phyloP scores from a whole-genome alignment of 2,888 invertebrate species.

The Eurytoma adleriae region DNA sequence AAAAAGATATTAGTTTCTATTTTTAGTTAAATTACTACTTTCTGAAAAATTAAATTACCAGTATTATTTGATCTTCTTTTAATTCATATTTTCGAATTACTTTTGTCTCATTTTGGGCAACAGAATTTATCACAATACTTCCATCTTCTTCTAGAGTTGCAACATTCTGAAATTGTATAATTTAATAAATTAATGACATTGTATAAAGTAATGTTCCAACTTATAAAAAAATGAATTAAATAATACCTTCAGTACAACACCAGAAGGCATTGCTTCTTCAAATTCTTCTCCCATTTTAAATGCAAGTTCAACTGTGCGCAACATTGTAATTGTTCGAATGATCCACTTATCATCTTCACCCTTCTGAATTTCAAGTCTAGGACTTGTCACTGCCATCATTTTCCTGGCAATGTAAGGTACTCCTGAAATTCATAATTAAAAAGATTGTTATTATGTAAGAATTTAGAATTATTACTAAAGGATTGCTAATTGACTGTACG shows the following conservation, averaged over 20 bases:
- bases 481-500: constrained; percentile 62
- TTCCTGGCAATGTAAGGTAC: constrained; percentile 82
- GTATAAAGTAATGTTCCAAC: too few species aligned
- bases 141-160: constrained; percentile 78
- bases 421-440: constrained; percentile 74
- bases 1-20: constrained; percentile 37
- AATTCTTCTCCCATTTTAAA: constrained; percentile 82
- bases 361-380: constrained; percentile 79
- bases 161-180: constrained; percentile 76
- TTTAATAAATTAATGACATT: not conserved
- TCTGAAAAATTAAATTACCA: constrained; percentile 64
- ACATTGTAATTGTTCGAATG: constrained; percentile 79
- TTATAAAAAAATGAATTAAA: not conserved
- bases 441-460: not conserved
- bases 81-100: constrained; percentile 75
- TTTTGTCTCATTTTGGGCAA: constrained; percentile 72
- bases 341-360: constrained; percentile 80
- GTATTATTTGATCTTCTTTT: constrained; percentile 70
- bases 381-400: constrained; percentile 81
- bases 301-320: constrained; percentile 78
- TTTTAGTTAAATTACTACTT: not conserved
- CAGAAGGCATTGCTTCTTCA: constrained; percentile 82
- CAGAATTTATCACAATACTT: constrained; percentile 75
- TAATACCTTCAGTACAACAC: constrained; percentile 76
- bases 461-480: not conserved